phyloP scores from a whole-genome alignment of 2,113 vertebrate genomes.

The Ramphastos sulfuratus region DNA sequence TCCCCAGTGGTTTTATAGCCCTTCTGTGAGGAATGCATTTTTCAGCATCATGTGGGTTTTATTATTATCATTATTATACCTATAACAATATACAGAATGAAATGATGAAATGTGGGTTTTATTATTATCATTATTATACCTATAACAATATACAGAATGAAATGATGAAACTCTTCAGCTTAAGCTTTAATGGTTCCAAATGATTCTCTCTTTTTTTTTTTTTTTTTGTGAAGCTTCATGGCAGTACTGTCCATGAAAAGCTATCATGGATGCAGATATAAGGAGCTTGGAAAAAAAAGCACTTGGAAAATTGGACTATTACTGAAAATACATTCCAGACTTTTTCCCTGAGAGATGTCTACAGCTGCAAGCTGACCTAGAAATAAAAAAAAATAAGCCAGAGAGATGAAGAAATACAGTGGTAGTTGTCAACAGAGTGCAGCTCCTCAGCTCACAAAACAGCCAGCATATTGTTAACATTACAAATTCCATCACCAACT shows the following conservation, averaged over 20 bases:
- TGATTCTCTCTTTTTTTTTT: background rate
- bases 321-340: slow-evolving; percentile 11
- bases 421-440: background rate
- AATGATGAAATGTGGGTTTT: background rate
- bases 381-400: background rate
- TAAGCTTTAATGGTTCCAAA: background rate
- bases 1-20: background rate
- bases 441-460: background rate
- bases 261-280: background rate
- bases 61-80: background rate
- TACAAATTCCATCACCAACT: background rate
- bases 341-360: slow-evolving; percentile 13
- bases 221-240: background rate
- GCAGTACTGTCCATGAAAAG: background rate
- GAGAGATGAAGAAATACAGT: background rate
- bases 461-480: background rate
- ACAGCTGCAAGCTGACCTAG: slow-evolving; percentile 39
- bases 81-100: background rate
- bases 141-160: background rate
- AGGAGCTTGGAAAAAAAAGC: background rate
- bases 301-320: background rate
- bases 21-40: background rate
- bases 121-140: background rate
- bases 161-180: background rate
- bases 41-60: background rate